A percentile compares a stretch with the other conserved stretches of the same genome.
These are phyloP conservation scores for Speoplatyrhinus poulsoni DNA, from an alignment of 2,113 vertebrate genomes.

Conservation along the genomic window DNA sequence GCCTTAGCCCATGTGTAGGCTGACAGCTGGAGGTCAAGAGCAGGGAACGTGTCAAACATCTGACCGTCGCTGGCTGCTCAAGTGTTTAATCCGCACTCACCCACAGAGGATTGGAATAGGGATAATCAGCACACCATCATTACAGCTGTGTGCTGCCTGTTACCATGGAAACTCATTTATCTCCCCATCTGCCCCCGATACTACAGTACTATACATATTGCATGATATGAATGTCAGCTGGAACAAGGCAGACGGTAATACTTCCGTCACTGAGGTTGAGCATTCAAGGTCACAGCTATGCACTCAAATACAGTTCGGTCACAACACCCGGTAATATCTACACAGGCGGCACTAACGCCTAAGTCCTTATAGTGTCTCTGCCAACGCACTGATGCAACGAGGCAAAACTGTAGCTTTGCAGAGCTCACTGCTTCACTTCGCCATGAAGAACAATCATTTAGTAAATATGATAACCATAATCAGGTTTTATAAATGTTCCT, in stretches of 20 bases:
- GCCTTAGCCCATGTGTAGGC: slow-evolving; percentile 11
- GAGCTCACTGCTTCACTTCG: too few species aligned
- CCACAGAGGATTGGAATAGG: neutral
- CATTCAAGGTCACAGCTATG: neutral
- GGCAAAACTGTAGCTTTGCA: too few species aligned
- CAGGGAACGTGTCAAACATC: slow-evolving; percentile 6
- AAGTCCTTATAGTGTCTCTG: too few species aligned
- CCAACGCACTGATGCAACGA: too few species aligned
- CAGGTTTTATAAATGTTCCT: too few species aligned
- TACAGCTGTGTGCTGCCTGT: neutral
- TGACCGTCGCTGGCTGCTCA: slow-evolving; percentile 24
- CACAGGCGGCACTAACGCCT: too few species aligned
- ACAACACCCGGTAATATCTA: too few species aligned
- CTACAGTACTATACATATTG: neutral
- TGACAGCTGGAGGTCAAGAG: slow-evolving; percentile 46
- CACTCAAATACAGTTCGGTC: neutral
- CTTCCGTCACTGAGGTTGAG: neutral
- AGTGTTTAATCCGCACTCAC: neutral
- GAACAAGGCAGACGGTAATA: neutral
- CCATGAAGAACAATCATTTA: too few species aligned
- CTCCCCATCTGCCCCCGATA: neutral
- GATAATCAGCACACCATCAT: neutral
- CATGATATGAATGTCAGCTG: neutral
- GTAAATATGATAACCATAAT: too few species aligned
- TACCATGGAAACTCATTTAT: slow-evolving; percentile 5